A percentile compares a stretch with the other conserved stretches of the same genome.
phyloP scores from a whole-genome alignment of 1,140 invertebrate genomes.

The Pentalonia nigronervosa region DNA sequence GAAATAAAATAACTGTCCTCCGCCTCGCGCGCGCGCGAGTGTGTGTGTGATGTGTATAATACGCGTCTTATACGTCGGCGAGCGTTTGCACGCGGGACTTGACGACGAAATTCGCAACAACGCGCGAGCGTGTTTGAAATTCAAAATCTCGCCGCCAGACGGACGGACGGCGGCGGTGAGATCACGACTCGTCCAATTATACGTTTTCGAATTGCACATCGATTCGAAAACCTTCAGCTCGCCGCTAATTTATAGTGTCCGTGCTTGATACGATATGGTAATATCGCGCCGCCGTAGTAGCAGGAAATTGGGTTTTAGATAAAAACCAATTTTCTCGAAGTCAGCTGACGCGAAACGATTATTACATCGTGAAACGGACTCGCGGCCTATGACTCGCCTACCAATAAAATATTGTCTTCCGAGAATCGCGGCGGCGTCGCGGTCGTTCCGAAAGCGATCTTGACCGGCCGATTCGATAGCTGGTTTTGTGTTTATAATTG shows the following conservation, averaged over 20 bases:
- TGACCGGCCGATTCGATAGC: background rate
- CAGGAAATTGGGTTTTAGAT: background rate
- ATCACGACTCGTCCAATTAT: background rate
- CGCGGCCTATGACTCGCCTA: no score
- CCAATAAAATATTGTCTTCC: background rate
- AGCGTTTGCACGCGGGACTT: background rate
- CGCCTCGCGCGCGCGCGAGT: background rate
- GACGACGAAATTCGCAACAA: background rate
- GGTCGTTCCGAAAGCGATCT: background rate
- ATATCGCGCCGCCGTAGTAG: background rate
- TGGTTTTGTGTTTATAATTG: no score
- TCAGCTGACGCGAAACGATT: background rate
- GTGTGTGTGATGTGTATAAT: background rate
- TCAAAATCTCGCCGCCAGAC: constrained; percentile 29
- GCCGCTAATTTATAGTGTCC: constrained; percentile 32
- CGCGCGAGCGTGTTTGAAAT: background rate
- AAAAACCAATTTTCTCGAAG: constrained; percentile 11
- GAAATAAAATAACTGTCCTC: background rate
- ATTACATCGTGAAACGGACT: background rate
- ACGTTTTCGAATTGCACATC: constrained; percentile 32
- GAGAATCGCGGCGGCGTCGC: background rate
- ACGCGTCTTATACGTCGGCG: no score
- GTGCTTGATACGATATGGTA: background rate
- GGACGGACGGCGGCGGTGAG: no score
- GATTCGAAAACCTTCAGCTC: constrained; percentile 10